Base-by-base conservation (phyloP, 2,113 vertebrate species). In the Petroica traversi region DNA sequence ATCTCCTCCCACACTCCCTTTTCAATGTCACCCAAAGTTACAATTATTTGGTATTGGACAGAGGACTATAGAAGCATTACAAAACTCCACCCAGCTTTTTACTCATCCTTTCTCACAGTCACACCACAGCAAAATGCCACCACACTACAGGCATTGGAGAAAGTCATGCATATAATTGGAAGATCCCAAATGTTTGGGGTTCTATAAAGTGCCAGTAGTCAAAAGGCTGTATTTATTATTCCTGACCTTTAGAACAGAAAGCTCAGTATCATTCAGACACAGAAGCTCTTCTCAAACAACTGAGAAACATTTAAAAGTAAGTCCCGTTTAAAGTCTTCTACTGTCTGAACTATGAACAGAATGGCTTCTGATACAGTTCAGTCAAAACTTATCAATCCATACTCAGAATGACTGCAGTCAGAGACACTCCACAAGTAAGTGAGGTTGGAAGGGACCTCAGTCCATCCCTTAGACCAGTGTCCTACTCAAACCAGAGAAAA, bases 71-170 rank as follows among this genome's bases (percentile, higher is more conserved):
- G 46, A 91, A 87, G 15, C 13, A 22, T 48, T 45, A 43, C 49
- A 89, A 28, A 81, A 38, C 5, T 58, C n/a, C 8, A 10, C 9
- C 20, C 13, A 58, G 38, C 19, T 90, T 54, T 71, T 88, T 34
- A 71, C 34, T 49, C 34, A 34, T 5, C n/a, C 10, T 41, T 72
- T 34, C 8, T 82, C 20, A 61, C 29, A n/a, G 9, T n/a, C 41
- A 61, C 59, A 62, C 13, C 29, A 40, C 33, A 78, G 26, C n/a
- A 67, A 36, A 69, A 79, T 0, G 22, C 29, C 19, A 72, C 8
- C 23, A 36, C 20, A 25, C 28, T 19, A 17, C 0, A 85, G 19
- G 22, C 19, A n/a, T 0, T 45, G 15, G 9, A 52, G 6, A 72
- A 66, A 88, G n/a, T 45, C 77, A 46, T 14, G 29, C 15, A 46